These are phyloP conservation scores for Blastobasis lacticolella DNA, from an alignment of 2,888 invertebrate genomes.

Conservation along the genomic window DNA sequence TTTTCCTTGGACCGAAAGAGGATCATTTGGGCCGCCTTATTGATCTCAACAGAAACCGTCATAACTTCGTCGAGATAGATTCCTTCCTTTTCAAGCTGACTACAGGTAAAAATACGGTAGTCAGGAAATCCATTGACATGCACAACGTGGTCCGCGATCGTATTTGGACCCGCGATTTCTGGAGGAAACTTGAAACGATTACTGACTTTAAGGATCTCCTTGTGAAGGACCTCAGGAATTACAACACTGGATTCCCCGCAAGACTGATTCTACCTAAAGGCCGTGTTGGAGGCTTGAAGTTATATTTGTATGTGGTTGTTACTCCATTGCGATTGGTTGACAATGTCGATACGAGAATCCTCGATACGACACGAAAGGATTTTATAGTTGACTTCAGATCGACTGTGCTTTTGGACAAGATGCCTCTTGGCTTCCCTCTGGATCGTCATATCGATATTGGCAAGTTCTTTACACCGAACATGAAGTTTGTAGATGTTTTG, in stretches of 20 bases:
- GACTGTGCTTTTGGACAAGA: constrained; percentile 72
- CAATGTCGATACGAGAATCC: constrained; percentile 40
- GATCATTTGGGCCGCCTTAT: constrained; percentile 72
- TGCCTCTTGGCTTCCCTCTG: constrained; percentile 83
- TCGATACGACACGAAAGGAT: constrained; percentile 63
- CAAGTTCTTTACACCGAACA: constrained; percentile 78
- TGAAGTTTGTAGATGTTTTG: constrained; percentile 77
- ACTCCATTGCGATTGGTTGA: constrained; percentile 67
- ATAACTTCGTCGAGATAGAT: constrained; percentile 79
- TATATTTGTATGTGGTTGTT: constrained; percentile 77
- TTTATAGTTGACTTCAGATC: constrained; percentile 49
- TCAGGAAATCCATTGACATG: constrained; percentile 77
- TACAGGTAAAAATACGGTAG: constrained; percentile 79
- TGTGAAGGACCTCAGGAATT: constrained; percentile 49
- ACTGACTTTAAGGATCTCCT: constrained; percentile 47
- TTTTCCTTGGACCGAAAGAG: constrained; percentile 81
- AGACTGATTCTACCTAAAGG: constrained; percentile 83
- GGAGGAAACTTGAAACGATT: constrained; percentile 75
- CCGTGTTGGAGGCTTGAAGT: constrained; percentile 76
- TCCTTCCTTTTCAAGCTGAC: constrained; percentile 75
- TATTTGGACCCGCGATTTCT: constrained; percentile 76
- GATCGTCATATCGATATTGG: constrained; percentile 77
- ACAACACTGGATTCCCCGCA: constrained; percentile 80
- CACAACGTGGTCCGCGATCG: constrained; percentile 78
- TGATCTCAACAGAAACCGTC: constrained; percentile 73